Evolutionary conservation across 2,113 vertebrate species (phyloP).

Genomic region (Anseranas semipalmata): DNA sequence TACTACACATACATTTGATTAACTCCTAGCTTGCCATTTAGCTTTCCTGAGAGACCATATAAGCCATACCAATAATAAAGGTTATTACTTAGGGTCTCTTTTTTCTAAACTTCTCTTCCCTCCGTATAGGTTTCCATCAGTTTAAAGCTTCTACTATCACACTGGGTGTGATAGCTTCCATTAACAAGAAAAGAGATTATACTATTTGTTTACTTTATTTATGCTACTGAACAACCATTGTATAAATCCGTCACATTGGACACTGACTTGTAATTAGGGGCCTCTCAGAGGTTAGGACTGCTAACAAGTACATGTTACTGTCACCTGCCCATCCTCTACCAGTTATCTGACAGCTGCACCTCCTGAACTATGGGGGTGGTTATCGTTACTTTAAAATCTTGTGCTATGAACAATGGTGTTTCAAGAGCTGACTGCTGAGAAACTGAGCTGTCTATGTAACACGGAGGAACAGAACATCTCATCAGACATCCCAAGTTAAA

Average conservation of each 20-base stretch:
- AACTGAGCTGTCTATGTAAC: neutral
- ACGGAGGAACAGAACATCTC: neutral
- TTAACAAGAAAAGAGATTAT: neutral
- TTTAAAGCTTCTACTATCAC: neutral
- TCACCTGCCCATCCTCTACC: neutral
- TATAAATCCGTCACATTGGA: neutral
- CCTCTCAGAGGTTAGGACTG: fast-evolving
- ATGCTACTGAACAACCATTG: neutral
- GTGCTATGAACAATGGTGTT: neutral
- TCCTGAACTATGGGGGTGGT: neutral
- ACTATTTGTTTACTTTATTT: neutral
- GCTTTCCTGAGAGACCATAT: neutral
- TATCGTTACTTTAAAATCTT: neutral
- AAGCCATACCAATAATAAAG: neutral
- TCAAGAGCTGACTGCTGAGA: neutral
- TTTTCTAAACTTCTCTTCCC: neutral
- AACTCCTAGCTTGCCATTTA: neutral
- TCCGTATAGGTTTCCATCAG: neutral
- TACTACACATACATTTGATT: neutral
- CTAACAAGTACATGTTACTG: neutral
- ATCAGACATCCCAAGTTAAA: neutral
- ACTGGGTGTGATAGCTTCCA: neutral
- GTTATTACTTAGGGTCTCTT: neutral
- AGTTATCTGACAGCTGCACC: neutral
- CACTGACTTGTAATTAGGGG: neutral